Base-by-base conservation (phyloP, 1,140 invertebrate genomes). In the Caerostris darwini region DNA sequence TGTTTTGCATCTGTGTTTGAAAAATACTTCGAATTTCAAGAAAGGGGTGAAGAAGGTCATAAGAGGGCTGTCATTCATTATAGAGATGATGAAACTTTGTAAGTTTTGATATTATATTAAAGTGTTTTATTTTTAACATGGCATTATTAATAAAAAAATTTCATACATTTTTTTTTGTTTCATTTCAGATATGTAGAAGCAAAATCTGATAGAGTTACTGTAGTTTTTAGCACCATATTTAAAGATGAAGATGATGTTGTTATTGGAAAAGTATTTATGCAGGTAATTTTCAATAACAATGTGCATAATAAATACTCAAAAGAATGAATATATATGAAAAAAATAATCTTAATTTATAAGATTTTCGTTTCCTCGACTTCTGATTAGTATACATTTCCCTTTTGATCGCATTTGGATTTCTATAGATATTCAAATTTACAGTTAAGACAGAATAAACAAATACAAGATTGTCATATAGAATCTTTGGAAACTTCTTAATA, bases 1-100 rank as follows among this genome's bases (percentile, higher is more conserved):
- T 99, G 99, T 96, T 99, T 99, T 97, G 99, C 99, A 19, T 99
- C 99, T 69, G 99, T 99, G 61, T 99, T 99, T 97, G 99, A 99
- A 96, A 99, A 99, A 96, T 99, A 99, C 97, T 99, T 99, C 96
- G 98, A 99, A 96, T 99, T 99, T 96, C 99, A 99, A 97, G 98
- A 99, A 96, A 97, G 98, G 95, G 98, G 98, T 3, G 97, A 98
- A 95, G 98, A 99, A 96, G 97, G 98, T 10, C 98, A 99, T 94
- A 98, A 99, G 96, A 97, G 98, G 96, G 99, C 99, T 94, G 98
- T 99, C 91, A 99, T 99, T 96, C 98, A 99, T 96, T 99, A 99
- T 96, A 97, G 99, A 96, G 99, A 99, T 96, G 99, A 99, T 97
- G 99, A 99, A 97, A 99, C 99, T 88, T 97, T 99, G 99, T 99